Conservation (phyloP, 2,113 vertebrate genomes). For the Leptobrachium ailaonicum region DNA sequence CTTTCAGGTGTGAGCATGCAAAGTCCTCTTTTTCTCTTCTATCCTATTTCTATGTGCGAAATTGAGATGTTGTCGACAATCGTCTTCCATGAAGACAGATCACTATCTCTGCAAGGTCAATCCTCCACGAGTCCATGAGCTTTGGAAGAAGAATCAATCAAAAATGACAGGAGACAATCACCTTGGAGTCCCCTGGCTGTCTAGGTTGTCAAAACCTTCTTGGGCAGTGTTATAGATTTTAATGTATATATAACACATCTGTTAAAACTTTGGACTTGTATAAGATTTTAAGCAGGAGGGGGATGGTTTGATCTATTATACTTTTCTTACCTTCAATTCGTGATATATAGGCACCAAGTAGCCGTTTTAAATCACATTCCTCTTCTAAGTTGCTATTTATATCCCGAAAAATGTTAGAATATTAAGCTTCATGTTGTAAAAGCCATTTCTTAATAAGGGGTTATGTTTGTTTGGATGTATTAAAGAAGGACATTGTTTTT, state of each 20-base stretch:
- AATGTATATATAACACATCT: constrained; percentile 43
- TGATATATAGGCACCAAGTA: no score
- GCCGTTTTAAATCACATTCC: no score
- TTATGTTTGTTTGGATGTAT: no score
- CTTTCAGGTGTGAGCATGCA: constrained; percentile 60
- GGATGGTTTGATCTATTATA: no score
- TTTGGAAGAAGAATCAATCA: constrained; percentile 67
- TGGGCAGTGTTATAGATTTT: constrained; percentile 42
- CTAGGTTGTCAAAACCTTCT: constrained; percentile 54
- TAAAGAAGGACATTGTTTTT: no score
- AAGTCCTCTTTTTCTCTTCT: constrained; percentile 58
- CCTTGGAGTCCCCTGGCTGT: constrained; percentile 54
- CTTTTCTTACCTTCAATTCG: no score
- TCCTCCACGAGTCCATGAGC: constrained; percentile 58
- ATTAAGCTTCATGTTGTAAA: no score
- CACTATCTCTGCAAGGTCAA: constrained; percentile 71
- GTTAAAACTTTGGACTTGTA: neutral
- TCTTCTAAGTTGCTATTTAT: no score
- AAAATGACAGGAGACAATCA: constrained; percentile 59
- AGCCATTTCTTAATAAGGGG: no score
- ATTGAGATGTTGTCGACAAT: constrained; percentile 70
- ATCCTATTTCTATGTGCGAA: constrained; percentile 64
- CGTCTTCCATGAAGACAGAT: constrained; percentile 74
- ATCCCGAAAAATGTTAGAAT: no score
- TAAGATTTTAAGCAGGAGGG: no score